Evolutionary conservation across 2,113 vertebrate genomes (phyloP).

Genomic region (Gulo gulo): DNA sequence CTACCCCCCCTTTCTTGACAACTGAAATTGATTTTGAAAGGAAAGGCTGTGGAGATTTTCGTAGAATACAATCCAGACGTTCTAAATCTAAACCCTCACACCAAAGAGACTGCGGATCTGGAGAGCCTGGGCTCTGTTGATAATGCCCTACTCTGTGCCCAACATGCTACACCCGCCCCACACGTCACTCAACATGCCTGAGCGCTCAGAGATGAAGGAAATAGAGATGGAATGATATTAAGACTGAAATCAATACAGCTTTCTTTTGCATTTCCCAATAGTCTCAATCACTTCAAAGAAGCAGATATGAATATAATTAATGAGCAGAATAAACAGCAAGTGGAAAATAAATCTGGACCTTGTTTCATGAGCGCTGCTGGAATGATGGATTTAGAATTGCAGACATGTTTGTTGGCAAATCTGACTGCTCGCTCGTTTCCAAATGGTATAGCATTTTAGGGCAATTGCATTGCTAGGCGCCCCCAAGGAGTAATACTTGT

Average conservation of each 20-base stretch:
- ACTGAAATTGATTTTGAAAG: conserved; percentile 80
- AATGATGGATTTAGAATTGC: conserved; percentile 60
- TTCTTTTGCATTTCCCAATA: conserved; percentile 85
- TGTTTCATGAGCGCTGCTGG: conserved; percentile 20
- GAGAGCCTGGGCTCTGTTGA: conserved; percentile 31
- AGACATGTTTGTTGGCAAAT: conserved; percentile 64
- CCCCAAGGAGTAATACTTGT: conserved; percentile 67
- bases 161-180: conserved; percentile 62
- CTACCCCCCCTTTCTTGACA: conserved; percentile 34
- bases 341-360: conserved; percentile 64
- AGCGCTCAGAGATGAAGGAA: conserved; percentile 74
- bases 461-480: neutral
- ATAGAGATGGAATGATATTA: conserved; percentile 80
- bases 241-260: conserved; percentile 84
- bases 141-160: conserved; percentile 50
- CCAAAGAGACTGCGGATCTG: conserved; percentile 54
- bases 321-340: conserved; percentile 82
- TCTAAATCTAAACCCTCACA: conserved; percentile 68
- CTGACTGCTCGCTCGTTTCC: conserved; percentile 60
- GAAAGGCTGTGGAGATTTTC: conserved; percentile 65
- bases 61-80: conserved; percentile 73
- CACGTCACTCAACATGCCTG: conserved; percentile 70
- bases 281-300: conserved; percentile 86
- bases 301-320: conserved; percentile 87
- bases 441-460: conserved; percentile 66